Evolutionary conservation across 1,140 invertebrate genomes (phyloP), one percentile per base, ranked within the genome.

Genomic region (Drosophila pseudoobscura): DNA sequence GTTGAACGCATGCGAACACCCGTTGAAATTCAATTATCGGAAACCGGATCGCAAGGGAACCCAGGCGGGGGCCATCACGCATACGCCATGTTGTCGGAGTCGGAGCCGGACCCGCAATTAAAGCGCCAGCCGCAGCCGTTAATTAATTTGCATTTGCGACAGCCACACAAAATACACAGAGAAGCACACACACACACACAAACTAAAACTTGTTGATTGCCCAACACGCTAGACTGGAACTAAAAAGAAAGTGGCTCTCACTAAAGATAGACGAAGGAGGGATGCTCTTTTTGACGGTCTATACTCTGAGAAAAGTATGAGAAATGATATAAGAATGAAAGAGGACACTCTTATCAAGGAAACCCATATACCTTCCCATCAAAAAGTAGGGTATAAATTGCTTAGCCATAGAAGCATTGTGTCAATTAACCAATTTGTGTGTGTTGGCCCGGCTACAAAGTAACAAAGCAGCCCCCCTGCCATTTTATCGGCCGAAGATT

Each of bases 101-200:
- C 17, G 56, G 47, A 44, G 53, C 44, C 8, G 79, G 65, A 64
- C 35, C 65, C 39, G 83, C 83, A 87, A 87, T 87, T 87, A 88
- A 87, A 88, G 70, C 83, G 64, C 54, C 75, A 56, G 62, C 56
- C 62, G 58, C 63, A 68, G 75, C 60, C 68, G 63, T 78, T 88
- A 88, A 88, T 88, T 88, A 88, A 88, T 88, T 88, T 88, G 84
- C 83, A 87, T 88, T 79, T 76, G 66, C 65, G 75, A 43, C 69
- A 54, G 69, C 61, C 55, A 31, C 73, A 47, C 66, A 51, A 60
- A 52, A 39, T 24, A 24, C 26, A 53, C 17, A 31, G 9, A 57
- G 41, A 26, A 46, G 22, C 58, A 47, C 15, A 43, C 26, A 26
- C 22, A 22, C 39, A 71, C 59, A 54, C 53, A 39, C 44, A 52